Evolutionary conservation across 2,888 invertebrate species (phyloP), one percentile per base, ranked within the genome.

Genomic region (Pheosia gnoma): DNA sequence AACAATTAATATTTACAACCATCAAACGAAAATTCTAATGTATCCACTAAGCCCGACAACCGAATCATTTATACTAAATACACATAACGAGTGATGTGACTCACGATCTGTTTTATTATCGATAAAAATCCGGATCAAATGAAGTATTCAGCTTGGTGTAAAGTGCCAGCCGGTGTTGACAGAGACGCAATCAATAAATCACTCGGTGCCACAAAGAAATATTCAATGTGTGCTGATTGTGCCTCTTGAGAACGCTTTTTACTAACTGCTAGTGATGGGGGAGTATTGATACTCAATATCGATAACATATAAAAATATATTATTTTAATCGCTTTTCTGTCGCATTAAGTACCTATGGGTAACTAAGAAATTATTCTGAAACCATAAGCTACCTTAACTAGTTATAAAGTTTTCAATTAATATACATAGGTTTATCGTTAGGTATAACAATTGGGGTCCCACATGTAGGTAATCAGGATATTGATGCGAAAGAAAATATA

Each of bases 131-230:
- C 90, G 91, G 91, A 91, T 92, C 92, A 93, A 93, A 93, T 93
- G 93, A 93, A 92, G 93, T 93, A 93, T 93, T 93, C 91, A 93
- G 81, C 75, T 78, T 73, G 79, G 83, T 87, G 87, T 88, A 86
- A 87, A 87, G 76, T 89, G 87, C 88, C 87, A 83, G 87, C 83
- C 79, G 65, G 88, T 93, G 93, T 93, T 93, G 93, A 93, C 93
- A 93, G 93, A 92, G 90, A 89, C 87, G 91, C 88, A 90, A 91
- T 93, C 93, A 92, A 93, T 93, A 93, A 93, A 93, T 93, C 93
- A 93, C 91, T 91, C 87, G 86, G 82, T 76, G 75, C 82, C 80
- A 92, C 90, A 93, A 92, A 89, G 90, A 85, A 82, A 86, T 84
- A 87, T 90, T 93, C 90, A 93, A 92, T 93, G 92, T 91, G 91